phyloP scores from a whole-genome alignment of 2,113 vertebrate species.

The Amazona vittata region DNA sequence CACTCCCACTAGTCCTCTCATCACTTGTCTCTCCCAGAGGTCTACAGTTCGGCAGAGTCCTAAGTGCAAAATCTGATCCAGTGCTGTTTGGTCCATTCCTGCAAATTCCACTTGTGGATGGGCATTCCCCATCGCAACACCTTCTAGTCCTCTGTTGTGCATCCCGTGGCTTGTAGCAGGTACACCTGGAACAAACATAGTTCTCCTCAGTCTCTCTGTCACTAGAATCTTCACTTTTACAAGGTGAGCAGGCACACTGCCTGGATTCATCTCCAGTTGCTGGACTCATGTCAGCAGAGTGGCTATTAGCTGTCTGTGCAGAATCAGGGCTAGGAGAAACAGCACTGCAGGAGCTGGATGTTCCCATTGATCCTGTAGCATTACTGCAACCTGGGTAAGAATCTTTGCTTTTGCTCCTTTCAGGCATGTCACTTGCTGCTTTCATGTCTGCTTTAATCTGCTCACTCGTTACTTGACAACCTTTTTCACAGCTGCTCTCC shows the following conservation, averaged over 20 bases:
- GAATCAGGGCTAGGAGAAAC: slow-evolving; percentile 70
- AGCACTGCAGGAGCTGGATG: slow-evolving; percentile 63
- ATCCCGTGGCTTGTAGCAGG: slow-evolving; percentile 66
- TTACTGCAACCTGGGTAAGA: slow-evolving; percentile 68
- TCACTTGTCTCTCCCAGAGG: slow-evolving; percentile 52
- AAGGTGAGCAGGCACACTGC: slow-evolving; percentile 74
- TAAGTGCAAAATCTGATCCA: slow-evolving; percentile 77
- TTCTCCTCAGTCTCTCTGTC: slow-evolving; percentile 66
- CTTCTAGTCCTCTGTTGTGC: slow-evolving; percentile 73
- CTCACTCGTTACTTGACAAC: slow-evolving; percentile 97
- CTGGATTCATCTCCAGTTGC: slow-evolving; percentile 49
- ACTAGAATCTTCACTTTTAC: slow-evolving; percentile 61
- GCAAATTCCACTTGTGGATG: slow-evolving; percentile 75
- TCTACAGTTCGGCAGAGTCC: slow-evolving; percentile 74
- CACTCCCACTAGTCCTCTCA: slow-evolving; percentile 77
- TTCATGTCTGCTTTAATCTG: slow-evolving; percentile 99
- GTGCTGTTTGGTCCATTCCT: slow-evolving; percentile 70
- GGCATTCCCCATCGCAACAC: slow-evolving; percentile 69
- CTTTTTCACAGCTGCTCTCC: slow-evolving; percentile 93
- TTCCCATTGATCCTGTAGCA: slow-evolving; percentile 50
- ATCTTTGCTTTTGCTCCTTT: slow-evolving; percentile 82
- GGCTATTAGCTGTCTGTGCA: slow-evolving; percentile 62
- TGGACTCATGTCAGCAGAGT: slow-evolving; percentile 55
- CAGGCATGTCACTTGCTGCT: slow-evolving; percentile 87
- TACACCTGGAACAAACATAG: slow-evolving; percentile 74